Evolutionary conservation across 2,113 vertebrate genomes (phyloP), one percentile per base, ranked within the genome.

Genomic region (Callipepla californica): DNA sequence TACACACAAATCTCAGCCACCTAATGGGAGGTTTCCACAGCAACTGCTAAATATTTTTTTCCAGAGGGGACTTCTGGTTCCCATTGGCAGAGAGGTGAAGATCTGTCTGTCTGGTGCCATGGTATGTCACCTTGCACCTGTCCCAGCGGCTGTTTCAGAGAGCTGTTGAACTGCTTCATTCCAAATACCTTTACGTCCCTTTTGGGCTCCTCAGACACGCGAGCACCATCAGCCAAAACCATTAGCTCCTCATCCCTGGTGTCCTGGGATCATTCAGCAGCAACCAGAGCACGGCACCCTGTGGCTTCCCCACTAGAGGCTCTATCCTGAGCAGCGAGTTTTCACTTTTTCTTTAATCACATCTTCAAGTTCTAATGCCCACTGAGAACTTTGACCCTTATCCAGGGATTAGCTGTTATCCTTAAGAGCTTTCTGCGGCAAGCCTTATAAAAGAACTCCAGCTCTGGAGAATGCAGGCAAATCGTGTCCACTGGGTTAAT

Each of bases 341-440:
- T 95, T 92, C 82, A 90, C 87, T 94, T 95, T 91, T 94, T 83
- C 79, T 93, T 88, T 94, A 96, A 92, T 96, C 91, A 85, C 91
- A 70, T 92, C 87, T 83, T 68, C 68, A 80, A 80, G 51, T 94
- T 92, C 67, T 96, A 96, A 96, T 90, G 90, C 80, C 84, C 63
- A 70, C 53, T 68, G 89, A 94, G 93, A 96, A 95, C 92, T 92
- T 92, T 94, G 92, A 94, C 95, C 94, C 78, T 81, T 96, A 92
- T 92, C 79, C 89, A 88, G 89, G 80, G 85, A 92, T 95, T 93
- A 96, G 90, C 73, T 73, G 76, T 94, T 92, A 92, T 95, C 82
- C 93, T 75, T 89, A 96, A 90, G 62, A 94, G 82, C 85, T 90
- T 96, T 97, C 79, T 81, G 80, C 0, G 0, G 45, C 88, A 90